Conservation (phyloP, 2,888 invertebrate species). For the Carabus problematicus region DNA sequence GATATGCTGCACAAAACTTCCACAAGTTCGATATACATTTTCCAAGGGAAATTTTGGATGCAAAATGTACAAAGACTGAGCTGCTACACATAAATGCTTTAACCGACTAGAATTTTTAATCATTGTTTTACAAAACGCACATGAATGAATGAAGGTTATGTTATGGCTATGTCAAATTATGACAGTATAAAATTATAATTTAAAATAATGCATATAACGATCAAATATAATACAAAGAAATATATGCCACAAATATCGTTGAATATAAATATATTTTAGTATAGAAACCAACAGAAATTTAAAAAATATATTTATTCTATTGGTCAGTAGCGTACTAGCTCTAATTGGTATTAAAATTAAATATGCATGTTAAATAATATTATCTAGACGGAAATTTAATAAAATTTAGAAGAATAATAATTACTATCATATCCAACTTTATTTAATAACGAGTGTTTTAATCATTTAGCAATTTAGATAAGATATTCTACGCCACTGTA, state of each 20-base stretch:
- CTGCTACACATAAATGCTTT: slow-evolving; percentile 37
- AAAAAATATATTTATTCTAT: too few relatives aligned
- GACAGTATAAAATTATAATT: too few relatives aligned
- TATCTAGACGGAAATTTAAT: too few relatives aligned
- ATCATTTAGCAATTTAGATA: background rate
- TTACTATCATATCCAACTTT: background rate
- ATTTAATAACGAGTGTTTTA: background rate
- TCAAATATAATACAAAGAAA: too few relatives aligned
- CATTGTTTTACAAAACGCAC: slow-evolving; percentile 31
- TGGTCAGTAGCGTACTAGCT: too few relatives aligned
- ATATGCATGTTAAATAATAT: too few relatives aligned
- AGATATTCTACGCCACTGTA: background rate
- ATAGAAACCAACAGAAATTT: too few relatives aligned
- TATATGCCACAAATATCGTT: too few relatives aligned
- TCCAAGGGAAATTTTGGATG: slow-evolving; percentile 18
- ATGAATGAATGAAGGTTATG: background rate
- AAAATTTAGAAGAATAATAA: background rate
- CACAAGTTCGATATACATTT: slow-evolving; percentile 24
- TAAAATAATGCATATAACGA: too few relatives aligned
- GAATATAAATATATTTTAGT: too few relatives aligned
- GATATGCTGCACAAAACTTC: slow-evolving; percentile 26
- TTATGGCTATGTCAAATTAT: background rate
- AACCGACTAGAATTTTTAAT: slow-evolving; percentile 43
- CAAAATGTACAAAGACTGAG: slow-evolving; percentile 41
- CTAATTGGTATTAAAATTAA: too few relatives aligned